Percentiles rank a stretch among this genome's conserved stretches.
Conservation (phyloP, 2,797 vertebrate genomes). For the Spheniscus humboldti region DNA sequence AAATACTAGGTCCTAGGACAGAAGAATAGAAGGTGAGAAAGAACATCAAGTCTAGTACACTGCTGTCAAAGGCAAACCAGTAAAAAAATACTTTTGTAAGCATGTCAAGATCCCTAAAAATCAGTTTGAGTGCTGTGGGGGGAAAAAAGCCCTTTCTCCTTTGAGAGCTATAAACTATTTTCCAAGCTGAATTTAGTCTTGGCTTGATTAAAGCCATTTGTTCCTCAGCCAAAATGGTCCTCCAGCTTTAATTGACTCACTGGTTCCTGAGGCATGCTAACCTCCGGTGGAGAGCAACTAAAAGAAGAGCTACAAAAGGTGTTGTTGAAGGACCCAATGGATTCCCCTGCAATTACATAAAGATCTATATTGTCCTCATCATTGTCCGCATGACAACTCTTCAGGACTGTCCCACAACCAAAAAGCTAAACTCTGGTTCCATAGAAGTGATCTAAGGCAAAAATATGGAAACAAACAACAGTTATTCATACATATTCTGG, state of each 20-base stretch:
- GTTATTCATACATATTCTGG: not conserved
- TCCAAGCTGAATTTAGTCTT: not conserved
- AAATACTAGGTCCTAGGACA: not conserved
- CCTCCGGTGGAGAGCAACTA: not conserved
- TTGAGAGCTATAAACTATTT: not conserved
- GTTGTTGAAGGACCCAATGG: not conserved
- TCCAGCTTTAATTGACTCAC: not conserved
- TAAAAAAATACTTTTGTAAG: not conserved
- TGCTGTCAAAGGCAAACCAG: not conserved
- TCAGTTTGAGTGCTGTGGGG: not conserved
- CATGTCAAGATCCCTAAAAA: not conserved
- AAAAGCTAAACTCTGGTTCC: not conserved
- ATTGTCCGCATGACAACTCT: not conserved
- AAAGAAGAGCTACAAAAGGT: not conserved
- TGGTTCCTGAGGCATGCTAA: not conserved
- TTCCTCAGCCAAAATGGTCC: not conserved
- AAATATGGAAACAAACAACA: not conserved
- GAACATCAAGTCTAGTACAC: not conserved
- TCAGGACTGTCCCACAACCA: not conserved
- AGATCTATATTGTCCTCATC: not conserved
- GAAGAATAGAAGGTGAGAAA: not conserved
- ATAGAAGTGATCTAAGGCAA: not conserved
- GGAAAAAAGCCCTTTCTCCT: not conserved
- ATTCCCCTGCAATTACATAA: not conserved
- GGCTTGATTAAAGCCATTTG: not conserved